Evolutionary conservation across 1,140 invertebrate species (phyloP).

Genomic region (Lepidurus arcticus): DNA sequence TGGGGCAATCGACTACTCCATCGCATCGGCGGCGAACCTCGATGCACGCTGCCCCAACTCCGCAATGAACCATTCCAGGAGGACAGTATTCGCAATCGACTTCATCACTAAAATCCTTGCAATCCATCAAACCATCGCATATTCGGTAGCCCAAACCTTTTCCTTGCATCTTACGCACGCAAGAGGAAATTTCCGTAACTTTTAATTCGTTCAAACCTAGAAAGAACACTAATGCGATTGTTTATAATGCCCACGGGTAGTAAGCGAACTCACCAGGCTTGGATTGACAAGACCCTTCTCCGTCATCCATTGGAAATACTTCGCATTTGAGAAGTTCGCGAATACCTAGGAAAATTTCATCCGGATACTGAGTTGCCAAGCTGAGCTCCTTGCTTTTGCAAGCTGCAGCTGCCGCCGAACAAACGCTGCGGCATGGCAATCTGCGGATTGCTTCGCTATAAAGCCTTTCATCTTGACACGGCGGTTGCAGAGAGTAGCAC

Average conservation of each 20-base stretch:
- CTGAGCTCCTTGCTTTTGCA: slow-evolving; percentile 51
- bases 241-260: not conserved
- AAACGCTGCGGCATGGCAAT: slow-evolving; percentile 74
- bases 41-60: slow-evolving; percentile 66
- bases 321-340: slow-evolving; percentile 61
- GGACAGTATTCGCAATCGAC: slow-evolving; percentile 53
- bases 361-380: not conserved
- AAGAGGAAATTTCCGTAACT: slow-evolving; percentile 6
- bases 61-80: slow-evolving; percentile 64
- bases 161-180: slow-evolving; percentile 39
- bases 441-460: slow-evolving; percentile 39
- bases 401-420: slow-evolving; percentile 72
- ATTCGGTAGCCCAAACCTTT: slow-evolving; percentile 64
- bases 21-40: slow-evolving; percentile 66
- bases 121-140: slow-evolving; percentile 81
- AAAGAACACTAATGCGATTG: not conserved
- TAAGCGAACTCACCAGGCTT: slow-evolving; percentile 58
- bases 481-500: slow-evolving; percentile 74
- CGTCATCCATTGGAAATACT: slow-evolving; percentile 52
- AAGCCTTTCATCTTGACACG: slow-evolving; percentile 52
- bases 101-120: slow-evolving; percentile 74
- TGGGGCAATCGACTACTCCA: slow-evolving; percentile 72
- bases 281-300: slow-evolving; percentile 59
- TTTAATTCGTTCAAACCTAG: slow-evolving; percentile 26
- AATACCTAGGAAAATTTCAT: slow-evolving; percentile 24